These are phyloP conservation scores for Oscheius sp. DNA, from an alignment of 2,888 invertebrate species.

Conservation along the genomic window DNA sequence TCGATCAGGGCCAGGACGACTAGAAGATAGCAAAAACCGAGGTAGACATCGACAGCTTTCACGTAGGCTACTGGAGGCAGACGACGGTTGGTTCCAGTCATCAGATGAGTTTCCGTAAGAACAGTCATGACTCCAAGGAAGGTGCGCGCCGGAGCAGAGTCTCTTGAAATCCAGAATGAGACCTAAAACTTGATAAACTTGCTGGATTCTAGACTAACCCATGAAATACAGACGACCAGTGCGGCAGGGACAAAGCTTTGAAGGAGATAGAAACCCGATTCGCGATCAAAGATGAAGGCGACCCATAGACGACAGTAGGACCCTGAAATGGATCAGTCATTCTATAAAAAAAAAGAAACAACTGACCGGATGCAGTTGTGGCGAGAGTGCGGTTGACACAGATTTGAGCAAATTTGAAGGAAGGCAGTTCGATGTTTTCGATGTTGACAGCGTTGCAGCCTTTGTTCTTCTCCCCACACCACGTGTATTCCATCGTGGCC, in stretches of 20 bases:
- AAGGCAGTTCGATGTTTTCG: conserved; percentile 55
- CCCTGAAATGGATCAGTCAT: conserved; percentile 77
- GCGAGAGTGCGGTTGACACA: conserved; percentile 57
- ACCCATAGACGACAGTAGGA: conserved; percentile 95
- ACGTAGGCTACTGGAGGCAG: conserved; percentile 66
- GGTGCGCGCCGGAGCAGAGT: conserved; percentile 87
- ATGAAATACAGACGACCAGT: conserved; percentile 57
- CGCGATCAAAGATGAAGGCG: conserved; percentile 95
- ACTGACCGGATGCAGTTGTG: conserved; percentile 56
- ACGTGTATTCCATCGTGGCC: conserved; percentile 58
- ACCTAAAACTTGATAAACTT: conserved; percentile 78
- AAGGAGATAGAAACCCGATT: conserved; percentile 97
- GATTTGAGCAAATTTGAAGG: conserved; percentile 53
- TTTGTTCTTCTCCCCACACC: conserved; percentile 51
- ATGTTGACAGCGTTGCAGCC: conserved; percentile 51
- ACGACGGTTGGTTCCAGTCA: conserved; percentile 76
- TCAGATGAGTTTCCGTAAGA: conserved; percentile 80
- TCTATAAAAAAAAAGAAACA: too few species aligned
- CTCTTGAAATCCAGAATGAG: conserved; percentile 97
- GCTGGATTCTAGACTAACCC: conserved; percentile 40
- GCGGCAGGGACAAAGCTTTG: conserved; percentile 90
- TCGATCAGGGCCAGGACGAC: conserved; percentile 65
- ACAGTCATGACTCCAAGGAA: conserved; percentile 58
- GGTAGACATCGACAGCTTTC: conserved; percentile 66
- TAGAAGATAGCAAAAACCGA: conserved; percentile 65